Evolutionary conservation across 2,113 vertebrate genomes (phyloP).

Genomic region (Tauraco erythrolophus): DNA sequence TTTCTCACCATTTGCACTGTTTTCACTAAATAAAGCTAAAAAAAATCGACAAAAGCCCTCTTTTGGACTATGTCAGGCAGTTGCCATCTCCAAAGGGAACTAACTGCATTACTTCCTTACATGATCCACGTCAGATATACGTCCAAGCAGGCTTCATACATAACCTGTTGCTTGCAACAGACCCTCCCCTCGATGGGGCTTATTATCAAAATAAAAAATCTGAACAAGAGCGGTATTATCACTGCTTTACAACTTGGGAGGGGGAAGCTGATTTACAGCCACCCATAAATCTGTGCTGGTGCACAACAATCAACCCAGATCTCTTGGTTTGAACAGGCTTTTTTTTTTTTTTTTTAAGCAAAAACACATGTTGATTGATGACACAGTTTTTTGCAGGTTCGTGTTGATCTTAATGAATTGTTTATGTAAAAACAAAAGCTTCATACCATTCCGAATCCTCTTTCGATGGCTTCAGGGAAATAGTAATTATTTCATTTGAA

Average conservation of each 20-base stretch:
- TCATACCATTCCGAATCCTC: conserved; percentile 23
- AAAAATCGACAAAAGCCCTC: background rate
- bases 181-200: background rate
- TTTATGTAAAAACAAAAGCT: conserved; percentile 68
- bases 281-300: conserved; percentile 25
- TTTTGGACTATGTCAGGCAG: background rate
- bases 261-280: conserved; percentile 54
- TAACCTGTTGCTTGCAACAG: background rate
- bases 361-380: conserved; percentile 48
- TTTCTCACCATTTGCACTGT: background rate
- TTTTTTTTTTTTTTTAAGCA: background rate
- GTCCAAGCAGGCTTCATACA: background rate
- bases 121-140: fast-evolving
- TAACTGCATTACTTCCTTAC: fast-evolving
- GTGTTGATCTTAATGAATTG: conserved; percentile 57
- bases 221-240: conserved; percentile 13
- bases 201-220: background rate
- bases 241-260: conserved; percentile 25
- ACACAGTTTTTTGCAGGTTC: conserved; percentile 25
- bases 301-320: conserved; percentile 35
- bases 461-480: conserved; percentile 14
- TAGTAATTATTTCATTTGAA: conserved; percentile 15
- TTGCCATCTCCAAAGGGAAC: background rate
- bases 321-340: background rate
- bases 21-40: background rate